Evolutionary conservation across 2,797 vertebrate species (phyloP).

Genomic region (Darevskia nairensis): DNA sequence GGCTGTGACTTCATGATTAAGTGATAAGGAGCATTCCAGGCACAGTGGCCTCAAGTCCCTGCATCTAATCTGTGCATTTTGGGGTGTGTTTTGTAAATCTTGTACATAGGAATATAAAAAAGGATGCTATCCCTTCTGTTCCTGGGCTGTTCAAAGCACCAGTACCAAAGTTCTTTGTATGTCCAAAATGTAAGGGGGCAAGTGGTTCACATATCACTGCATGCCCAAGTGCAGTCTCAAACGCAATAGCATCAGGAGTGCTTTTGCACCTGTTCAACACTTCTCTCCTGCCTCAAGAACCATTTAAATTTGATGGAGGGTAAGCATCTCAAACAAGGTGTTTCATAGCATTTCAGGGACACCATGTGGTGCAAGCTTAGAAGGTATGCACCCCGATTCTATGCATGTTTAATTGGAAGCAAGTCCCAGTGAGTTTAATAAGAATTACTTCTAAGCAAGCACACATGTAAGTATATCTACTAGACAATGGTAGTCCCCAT

Average conservation of each 20-base stretch:
- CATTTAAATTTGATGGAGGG: background rate
- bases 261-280: background rate
- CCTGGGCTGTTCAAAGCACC: background rate
- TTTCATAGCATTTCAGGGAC: background rate
- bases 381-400: background rate
- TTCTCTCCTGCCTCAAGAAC: background rate
- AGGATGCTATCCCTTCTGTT: background rate
- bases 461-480: background rate
- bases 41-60: background rate
- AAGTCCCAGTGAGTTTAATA: background rate
- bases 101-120: background rate
- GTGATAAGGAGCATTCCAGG: background rate
- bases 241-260: background rate
- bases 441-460: background rate
- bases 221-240: background rate
- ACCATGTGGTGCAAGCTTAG: background rate
- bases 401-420: background rate
- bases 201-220: background rate
- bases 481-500: conserved; percentile 41
- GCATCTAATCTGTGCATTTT: background rate
- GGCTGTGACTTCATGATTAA: background rate
- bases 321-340: background rate
- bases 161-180: background rate
- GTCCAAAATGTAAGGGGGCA: background rate
- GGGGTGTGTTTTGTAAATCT: background rate